These are phyloP conservation scores for Vidua chalybeata DNA, from an alignment of 2,113 vertebrate genomes.

Conservation along the genomic window DNA sequence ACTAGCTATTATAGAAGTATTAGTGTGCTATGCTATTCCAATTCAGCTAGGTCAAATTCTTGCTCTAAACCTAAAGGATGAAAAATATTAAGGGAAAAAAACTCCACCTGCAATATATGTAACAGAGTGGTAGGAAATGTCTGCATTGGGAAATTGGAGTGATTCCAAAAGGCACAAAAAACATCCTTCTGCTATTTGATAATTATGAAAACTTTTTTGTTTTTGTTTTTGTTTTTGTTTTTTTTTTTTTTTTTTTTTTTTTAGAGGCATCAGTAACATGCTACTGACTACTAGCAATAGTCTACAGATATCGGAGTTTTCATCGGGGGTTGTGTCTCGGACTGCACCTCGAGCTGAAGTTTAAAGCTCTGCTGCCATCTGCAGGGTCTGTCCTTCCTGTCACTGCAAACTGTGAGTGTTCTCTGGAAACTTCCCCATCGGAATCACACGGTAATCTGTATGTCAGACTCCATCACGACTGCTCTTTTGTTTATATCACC, in stretches of 20 bases:
- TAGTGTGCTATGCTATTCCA: neutral
- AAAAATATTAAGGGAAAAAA: neutral
- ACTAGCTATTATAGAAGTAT: neutral
- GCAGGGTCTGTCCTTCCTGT: slow-evolving; percentile 28
- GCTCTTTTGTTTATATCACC: neutral
- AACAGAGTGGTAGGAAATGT: neutral
- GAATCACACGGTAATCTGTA: neutral
- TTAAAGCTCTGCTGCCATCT: slow-evolving; percentile 77
- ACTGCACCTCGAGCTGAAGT: neutral
- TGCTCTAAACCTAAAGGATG: neutral
- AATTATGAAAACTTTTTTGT: neutral
- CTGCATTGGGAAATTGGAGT: neutral
- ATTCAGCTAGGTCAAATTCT: neutral
- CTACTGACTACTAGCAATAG: neutral
- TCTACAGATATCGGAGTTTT: neutral
- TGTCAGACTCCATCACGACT: accelerated
- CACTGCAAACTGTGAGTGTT: accelerated
- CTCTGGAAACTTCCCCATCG: neutral
- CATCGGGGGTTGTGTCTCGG: neutral
- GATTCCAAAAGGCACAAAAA: neutral
- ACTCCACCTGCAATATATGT: neutral
- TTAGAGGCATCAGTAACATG: neutral
- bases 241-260: too few relatives aligned
- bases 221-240: too few relatives aligned
- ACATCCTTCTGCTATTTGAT: neutral